Evolutionary conservation across 2,888 invertebrate species (phyloP).

Genomic region (Eutolmus rufibarbis): DNA sequence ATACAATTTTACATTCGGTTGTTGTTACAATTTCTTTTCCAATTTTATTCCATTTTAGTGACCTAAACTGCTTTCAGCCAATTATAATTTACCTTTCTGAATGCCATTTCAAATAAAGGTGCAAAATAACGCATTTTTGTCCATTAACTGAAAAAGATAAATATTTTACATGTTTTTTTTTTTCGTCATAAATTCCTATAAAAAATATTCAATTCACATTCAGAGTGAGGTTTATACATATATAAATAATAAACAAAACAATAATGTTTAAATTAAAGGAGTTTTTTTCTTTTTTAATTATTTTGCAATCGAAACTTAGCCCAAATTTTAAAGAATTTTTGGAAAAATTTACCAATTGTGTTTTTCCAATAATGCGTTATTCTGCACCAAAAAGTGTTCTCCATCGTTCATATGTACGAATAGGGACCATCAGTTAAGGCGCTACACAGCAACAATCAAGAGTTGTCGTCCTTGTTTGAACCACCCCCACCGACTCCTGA

Average conservation of each 20-base stretch:
- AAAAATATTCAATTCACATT: background rate
- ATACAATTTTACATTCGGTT: background rate
- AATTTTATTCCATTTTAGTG: background rate
- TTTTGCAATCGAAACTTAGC: slow-evolving; percentile 36
- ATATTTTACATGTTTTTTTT: background rate
- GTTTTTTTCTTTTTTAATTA: background rate
- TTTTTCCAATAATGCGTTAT: slow-evolving; percentile 60
- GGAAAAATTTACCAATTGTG: slow-evolving; percentile 51
- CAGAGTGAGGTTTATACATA: background rate
- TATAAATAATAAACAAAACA: background rate
- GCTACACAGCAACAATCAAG: slow-evolving; percentile 99
- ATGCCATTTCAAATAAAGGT: slow-evolving; percentile 47
- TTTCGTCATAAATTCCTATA: background rate
- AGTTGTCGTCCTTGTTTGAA: slow-evolving; percentile 89
- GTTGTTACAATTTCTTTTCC: background rate
- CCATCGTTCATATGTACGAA: slow-evolving; percentile 66
- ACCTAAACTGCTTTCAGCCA: background rate
- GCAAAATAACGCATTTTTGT: slow-evolving; percentile 56
- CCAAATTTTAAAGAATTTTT: slow-evolving; percentile 42
- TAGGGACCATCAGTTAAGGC: slow-evolving; percentile 98
- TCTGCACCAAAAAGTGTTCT: slow-evolving; percentile 61
- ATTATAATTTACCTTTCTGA: slow-evolving; percentile 14
- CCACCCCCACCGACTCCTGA: slow-evolving; percentile 71
- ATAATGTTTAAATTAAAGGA: background rate
- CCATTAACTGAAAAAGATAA: background rate